Evolutionary conservation across 2,888 invertebrate genomes (phyloP).

Genomic region (Caenorhabditis sinica): DNA sequence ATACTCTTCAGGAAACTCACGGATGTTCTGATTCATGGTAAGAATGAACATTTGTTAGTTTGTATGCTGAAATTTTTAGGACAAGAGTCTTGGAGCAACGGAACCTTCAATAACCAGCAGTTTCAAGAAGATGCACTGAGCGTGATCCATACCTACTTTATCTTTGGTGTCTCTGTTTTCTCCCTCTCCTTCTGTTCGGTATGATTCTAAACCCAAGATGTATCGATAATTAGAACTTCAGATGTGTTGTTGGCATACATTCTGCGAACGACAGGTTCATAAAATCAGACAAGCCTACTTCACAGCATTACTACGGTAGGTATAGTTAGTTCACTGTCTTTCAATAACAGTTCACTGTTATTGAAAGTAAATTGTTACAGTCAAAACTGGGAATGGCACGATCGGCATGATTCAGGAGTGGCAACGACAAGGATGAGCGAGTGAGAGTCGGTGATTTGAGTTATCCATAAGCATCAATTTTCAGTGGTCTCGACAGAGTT

Average conservation of each 20-base stretch:
- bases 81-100: slow-evolving; percentile 34
- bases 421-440: slow-evolving; percentile 85
- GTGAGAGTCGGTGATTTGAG: slow-evolving; percentile 80
- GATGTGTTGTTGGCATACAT: slow-evolving; percentile 84
- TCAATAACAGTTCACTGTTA: neutral
- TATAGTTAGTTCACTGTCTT: neutral
- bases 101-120: slow-evolving; percentile 13
- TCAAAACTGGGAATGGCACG: slow-evolving; percentile 85
- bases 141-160: slow-evolving; percentile 67
- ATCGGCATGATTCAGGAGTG: slow-evolving; percentile 85
- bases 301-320: slow-evolving; percentile 29
- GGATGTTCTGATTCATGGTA: slow-evolving; percentile 56
- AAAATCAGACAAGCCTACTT: slow-evolving; percentile 83
- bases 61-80: slow-evolving; percentile 18
- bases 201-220: neutral
- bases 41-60: neutral
- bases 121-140: slow-evolving; percentile 54
- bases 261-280: slow-evolving; percentile 85
- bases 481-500: slow-evolving; percentile 79
- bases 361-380: slow-evolving; percentile 48
- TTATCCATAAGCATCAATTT: neutral
- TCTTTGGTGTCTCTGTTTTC: slow-evolving; percentile 68
- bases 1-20: slow-evolving; percentile 56
- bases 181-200: slow-evolving; percentile 71
- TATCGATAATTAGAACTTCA: slow-evolving; percentile 69